These are phyloP conservation scores for Plebejus argus DNA, from an alignment of 2,888 invertebrate genomes.

Conservation along the genomic window DNA sequence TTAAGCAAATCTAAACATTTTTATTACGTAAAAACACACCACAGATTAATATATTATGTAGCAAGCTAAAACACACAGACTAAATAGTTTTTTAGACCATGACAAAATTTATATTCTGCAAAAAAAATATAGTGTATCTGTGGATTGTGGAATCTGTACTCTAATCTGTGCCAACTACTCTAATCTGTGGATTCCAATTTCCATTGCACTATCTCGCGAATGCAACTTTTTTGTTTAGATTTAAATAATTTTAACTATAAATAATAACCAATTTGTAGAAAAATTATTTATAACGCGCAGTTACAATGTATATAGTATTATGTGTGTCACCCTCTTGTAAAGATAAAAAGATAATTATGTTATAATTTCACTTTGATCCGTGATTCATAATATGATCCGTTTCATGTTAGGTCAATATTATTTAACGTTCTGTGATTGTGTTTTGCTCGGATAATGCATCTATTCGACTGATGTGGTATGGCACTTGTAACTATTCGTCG, in stretches of 20 bases:
- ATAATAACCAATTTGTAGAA: slow-evolving; percentile 38
- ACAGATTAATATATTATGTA: no score
- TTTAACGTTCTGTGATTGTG: slow-evolving; percentile 70
- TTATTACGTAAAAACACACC: neutral
- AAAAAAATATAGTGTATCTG: no score
- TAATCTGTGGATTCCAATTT: no score
- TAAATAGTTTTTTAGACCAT: no score
- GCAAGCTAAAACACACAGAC: no score
- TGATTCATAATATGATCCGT: slow-evolving; percentile 65
- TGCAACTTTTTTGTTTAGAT: slow-evolving; percentile 41
- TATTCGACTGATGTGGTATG: slow-evolving; percentile 75
- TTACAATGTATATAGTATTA: slow-evolving; percentile 37
- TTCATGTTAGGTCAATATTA: slow-evolving; percentile 63
- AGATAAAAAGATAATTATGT: slow-evolving; percentile 42
- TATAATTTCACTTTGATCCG: slow-evolving; percentile 49
- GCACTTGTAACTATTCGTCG: slow-evolving; percentile 79
- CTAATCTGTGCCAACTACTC: no score
- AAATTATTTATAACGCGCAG: neutral
- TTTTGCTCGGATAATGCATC: slow-evolving; percentile 70
- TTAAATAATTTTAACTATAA: slow-evolving; percentile 40
- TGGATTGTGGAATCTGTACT: no score
- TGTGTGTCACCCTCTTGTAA: slow-evolving; percentile 38
- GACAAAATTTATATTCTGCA: no score
- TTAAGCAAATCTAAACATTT: neutral
- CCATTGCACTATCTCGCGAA: slow-evolving; percentile 46